Evolutionary conservation across 2,888 invertebrate genomes (phyloP), one percentile per base, ranked within the genome.

Genomic region (Branchinecta sandiegonensis): DNA sequence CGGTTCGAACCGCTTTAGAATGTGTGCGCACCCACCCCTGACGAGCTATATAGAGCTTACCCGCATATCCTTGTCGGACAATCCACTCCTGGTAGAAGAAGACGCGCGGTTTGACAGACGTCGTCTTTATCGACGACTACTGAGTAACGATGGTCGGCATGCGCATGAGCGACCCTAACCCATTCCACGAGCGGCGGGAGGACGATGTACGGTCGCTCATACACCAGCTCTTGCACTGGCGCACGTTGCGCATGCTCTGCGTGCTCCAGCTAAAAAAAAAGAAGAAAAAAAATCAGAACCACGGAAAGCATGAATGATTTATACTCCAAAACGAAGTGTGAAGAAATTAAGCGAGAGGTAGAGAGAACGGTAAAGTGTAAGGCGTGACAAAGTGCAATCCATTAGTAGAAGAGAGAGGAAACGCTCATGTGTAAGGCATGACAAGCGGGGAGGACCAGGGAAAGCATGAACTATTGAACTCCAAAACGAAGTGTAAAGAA

Each of bases 151-250:
- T 91, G 85, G 72, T 88, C 86, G 0, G 90, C 87, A 78, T 91
- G 90, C 3, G 92, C 89, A 0, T 87, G 84, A 8, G 87, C 85
- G 0, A 89, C 90, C 13, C 93, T 81, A 72, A 91, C 80, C 93
- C 93, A 94, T 79, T 93, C 93, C n/a, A 89, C 87, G 70, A 94
- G 80, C 12, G 93, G 93, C 1, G 93, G 93, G 72, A 92, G 79
- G 0, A 91, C 91, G 12, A 90, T 88, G 73, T 90, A 92, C 1
- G 91, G 90, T 68, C 92, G 83, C 79, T 89, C 90, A 72, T 90
- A 90, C 77, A 90, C 90, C 72, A 92, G 80, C 74, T 88, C 88
- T 76, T 88, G 84, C 56, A 84, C 81, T 6, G 83, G 83, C 10
- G 79, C 72, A 47, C 73, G 77, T 75, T 73, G 76, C 77, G 46